Evolutionary conservation across 2,113 vertebrate genomes (phyloP), one percentile per base, ranked within the genome.

Genomic region (Dendropsophus ebraccatus): DNA sequence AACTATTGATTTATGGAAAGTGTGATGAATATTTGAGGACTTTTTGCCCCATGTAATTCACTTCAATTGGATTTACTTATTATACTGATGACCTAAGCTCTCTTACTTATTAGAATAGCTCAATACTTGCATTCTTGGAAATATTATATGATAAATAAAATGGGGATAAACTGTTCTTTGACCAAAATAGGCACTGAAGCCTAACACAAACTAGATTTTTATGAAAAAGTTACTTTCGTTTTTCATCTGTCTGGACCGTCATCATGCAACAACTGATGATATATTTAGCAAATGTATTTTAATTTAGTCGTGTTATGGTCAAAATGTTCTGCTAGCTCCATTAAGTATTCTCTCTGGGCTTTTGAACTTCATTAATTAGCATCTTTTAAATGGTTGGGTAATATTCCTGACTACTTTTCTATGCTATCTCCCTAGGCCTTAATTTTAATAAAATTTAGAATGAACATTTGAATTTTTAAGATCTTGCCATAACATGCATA

Each of bases 291-390:
- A 82, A 82, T 82, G 45, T 32, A 50, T 69, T 82, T 82, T 82
- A 69, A 82, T 70, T 82, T 82, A 50, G 80, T 80, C 54, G 23
- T 80, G 77, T 82, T 65, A 82, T 82, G 62, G 79, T 89, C 89
- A 85, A 87, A 85, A 88, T 90, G 89, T 89, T 92, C 82, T 79
- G 35, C 86, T 89, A 80, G 70, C 90, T 90, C 83, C 45, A 41
- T 91, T 77, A 89, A 91, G 92, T 86, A 90, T 91, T 90, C 92
- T 88, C 70, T 88, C 67, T 93, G 91, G 92, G 92, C 90, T 92
- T 91, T 91, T 88, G 86, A 93, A 92, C 88, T 91, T 91, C 93
- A 94, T 95, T 93, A 94, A 95, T 95, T 94, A 95, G 93, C 91
- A 93, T 93, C 91, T 92, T 92, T 93, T 93, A 94, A 95, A 94